phyloP scores from a whole-genome alignment of 2,113 vertebrate genomes.

The Xenopus laevis region DNA sequence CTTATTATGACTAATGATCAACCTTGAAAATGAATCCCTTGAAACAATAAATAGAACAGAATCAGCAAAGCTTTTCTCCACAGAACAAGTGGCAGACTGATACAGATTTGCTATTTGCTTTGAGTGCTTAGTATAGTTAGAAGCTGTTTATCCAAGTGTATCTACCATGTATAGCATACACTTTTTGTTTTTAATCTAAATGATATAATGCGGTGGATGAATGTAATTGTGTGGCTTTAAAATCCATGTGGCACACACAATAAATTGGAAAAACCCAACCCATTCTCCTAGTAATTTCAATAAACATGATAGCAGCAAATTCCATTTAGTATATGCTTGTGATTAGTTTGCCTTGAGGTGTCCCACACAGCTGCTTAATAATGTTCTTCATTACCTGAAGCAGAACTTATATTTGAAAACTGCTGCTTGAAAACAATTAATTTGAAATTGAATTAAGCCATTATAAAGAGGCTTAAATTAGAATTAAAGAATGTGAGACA shows the following conservation, averaged over 20 bases:
- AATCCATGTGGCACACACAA: background rate
- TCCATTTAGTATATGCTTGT: background rate
- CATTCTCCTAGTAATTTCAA: background rate
- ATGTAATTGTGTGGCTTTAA: background rate
- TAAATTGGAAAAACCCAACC: background rate
- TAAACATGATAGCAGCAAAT: conserved; percentile 1
- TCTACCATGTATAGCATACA: background rate
- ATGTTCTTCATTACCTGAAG: conserved; percentile 35
- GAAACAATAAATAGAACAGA: background rate
- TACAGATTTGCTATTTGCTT: background rate
- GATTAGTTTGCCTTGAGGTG: conserved; percentile 37
- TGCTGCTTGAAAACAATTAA: conserved; percentile 37
- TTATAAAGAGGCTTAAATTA: conserved; percentile 8
- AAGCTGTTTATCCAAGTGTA: background rate
- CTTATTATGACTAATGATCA: too few relatives aligned
- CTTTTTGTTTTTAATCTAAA: too few relatives aligned
- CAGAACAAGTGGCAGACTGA: too few relatives aligned
- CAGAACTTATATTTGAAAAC: conserved; percentile 44
- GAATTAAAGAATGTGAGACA: background rate
- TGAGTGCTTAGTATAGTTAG: background rate
- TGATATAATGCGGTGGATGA: background rate
- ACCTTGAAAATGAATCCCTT: background rate
- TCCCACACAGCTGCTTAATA: conserved; percentile 46
- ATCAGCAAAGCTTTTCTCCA: background rate
- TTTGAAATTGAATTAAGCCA: conserved; percentile 30